Evolutionary conservation across 2,113 vertebrate species (phyloP).

Genomic region (Glareola pratincola): DNA sequence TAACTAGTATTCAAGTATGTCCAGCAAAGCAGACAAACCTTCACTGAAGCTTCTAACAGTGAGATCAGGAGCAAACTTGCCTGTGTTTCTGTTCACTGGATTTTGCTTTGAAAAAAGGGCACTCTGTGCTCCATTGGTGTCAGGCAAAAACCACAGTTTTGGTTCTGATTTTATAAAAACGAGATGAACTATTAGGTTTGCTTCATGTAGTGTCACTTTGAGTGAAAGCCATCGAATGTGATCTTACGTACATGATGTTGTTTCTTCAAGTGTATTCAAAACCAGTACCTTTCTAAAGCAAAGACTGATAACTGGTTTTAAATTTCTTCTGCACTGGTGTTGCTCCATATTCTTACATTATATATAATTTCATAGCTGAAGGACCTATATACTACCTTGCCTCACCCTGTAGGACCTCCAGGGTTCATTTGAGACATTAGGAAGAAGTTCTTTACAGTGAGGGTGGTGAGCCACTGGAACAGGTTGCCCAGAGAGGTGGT

Average conservation of each 20-base stretch:
- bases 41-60: background rate
- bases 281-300: background rate
- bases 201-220: background rate
- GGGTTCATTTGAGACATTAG: background rate
- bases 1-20: background rate
- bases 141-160: constrained; percentile 25
- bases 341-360: background rate
- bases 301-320: background rate
- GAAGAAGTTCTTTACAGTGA: too few species aligned
- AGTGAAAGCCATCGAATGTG: background rate
- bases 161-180: constrained; percentile 46
- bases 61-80: background rate
- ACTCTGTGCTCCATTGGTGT: constrained; percentile 46
- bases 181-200: background rate
- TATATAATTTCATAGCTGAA: background rate
- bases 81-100: constrained; percentile 15
- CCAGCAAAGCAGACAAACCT: background rate
- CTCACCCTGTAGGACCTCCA: background rate
- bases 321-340: background rate
- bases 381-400: background rate
- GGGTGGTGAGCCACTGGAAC: too few species aligned
- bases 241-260: background rate
- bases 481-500: too few species aligned
- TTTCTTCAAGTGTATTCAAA: background rate
- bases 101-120: constrained; percentile 33